Evolutionary conservation across 1,140 invertebrate species (phyloP).

Genomic region (Adelges cooleyi): DNA sequence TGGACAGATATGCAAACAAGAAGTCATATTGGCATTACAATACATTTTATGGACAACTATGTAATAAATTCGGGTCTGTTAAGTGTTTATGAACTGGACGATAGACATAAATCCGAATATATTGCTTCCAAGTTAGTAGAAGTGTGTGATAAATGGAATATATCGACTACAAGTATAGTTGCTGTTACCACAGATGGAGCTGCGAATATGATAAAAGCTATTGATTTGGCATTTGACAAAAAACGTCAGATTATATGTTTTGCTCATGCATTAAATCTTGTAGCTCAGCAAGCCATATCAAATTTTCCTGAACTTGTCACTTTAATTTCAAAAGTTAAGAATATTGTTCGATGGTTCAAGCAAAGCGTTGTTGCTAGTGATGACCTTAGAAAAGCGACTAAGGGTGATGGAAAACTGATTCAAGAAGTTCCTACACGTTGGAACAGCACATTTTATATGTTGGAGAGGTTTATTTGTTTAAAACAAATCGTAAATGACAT

Average conservation of each 20-base stretch:
- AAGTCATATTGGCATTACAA: conserved; percentile 34
- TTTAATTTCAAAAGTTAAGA: conserved; percentile 30
- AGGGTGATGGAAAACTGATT: conserved; percentile 32
- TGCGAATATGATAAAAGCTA: conserved; percentile 38
- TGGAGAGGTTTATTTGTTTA: conserved; percentile 34
- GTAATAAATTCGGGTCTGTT: background rate
- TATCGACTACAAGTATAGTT: conserved; percentile 37
- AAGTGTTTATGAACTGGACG: background rate
- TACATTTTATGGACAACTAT: conserved; percentile 31
- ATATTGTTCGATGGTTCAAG: conserved; percentile 29
- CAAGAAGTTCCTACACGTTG: conserved; percentile 36
- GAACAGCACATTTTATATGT: conserved; percentile 37
- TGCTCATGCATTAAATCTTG: conserved; percentile 39
- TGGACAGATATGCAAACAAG: conserved; percentile 34
- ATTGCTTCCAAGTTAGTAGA: conserved; percentile 30
- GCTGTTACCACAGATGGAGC: conserved; percentile 39
- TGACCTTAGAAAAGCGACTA: conserved; percentile 27
- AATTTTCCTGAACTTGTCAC: conserved; percentile 11
- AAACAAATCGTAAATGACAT: conserved; percentile 25
- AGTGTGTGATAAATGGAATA: conserved; percentile 37
- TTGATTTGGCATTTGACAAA: conserved; percentile 36
- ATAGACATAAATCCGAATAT: conserved; percentile 33
- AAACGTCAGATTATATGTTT: conserved; percentile 39
- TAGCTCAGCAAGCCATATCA: conserved; percentile 33
- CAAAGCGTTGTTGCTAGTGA: conserved; percentile 31